These are phyloP conservation scores for Caenorhabditis brenneri DNA, from an alignment of 1,140 invertebrate species.

Conservation along the genomic window DNA sequence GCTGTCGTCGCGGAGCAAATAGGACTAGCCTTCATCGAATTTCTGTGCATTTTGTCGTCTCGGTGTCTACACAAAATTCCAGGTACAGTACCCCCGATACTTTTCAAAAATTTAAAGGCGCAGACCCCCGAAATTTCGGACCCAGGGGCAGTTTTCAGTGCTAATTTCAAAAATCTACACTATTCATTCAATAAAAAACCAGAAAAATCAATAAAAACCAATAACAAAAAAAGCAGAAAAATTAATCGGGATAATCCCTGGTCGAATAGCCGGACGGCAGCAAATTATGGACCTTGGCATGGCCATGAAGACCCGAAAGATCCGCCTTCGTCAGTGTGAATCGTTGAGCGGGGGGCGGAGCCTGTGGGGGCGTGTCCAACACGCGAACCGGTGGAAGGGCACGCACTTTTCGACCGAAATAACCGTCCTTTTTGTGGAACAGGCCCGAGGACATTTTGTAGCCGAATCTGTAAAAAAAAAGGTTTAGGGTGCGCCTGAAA, in stretches of 20 bases:
- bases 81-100: no score
- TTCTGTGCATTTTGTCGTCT: no score
- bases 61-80: no score
- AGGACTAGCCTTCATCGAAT: no score
- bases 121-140: no score
- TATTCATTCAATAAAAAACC: background rate
- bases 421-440: constrained; percentile 88
- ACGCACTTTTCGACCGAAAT: constrained; percentile 85
- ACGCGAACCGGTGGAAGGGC: constrained; percentile 73
- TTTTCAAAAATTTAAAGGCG: no score
- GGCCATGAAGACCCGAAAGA: constrained; percentile 52
- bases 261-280: constrained; percentile 54
- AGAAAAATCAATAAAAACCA: background rate
- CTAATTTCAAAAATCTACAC: background rate
- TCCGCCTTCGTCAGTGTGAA: constrained; percentile 64
- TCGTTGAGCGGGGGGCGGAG: constrained; percentile 55
- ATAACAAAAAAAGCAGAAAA: constrained; percentile 11
- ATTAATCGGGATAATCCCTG: constrained; percentile 51
- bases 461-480: constrained; percentile 58
- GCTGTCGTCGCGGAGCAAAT: no score
- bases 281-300: constrained; percentile 56
- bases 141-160: no score
- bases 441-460: constrained; percentile 81
- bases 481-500: background rate
- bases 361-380: constrained; percentile 55